phyloP scores from a whole-genome alignment of 2,113 vertebrate genomes.

The Poecile atricapillus region DNA sequence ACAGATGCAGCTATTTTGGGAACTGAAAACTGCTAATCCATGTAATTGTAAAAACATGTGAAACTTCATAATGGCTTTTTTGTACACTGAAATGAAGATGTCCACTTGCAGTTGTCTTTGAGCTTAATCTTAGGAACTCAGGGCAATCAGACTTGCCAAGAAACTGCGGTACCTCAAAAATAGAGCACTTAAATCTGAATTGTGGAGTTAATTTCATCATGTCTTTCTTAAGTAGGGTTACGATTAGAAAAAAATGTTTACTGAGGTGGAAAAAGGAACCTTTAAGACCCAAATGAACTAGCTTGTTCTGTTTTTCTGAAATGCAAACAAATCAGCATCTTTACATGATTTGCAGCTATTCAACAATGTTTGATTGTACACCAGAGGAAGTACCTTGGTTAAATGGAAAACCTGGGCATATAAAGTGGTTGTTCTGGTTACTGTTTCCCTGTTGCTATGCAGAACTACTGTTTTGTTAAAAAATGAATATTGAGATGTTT shows the following conservation, averaged over 20 bases:
- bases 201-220: neutral
- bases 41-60: constrained; percentile 17
- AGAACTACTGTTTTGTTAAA: neutral
- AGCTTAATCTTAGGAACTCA: neutral
- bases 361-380: neutral
- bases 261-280: neutral
- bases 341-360: neutral
- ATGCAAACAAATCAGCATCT: neutral
- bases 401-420: neutral
- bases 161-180: neutral
- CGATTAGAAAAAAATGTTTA: neutral
- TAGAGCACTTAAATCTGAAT: neutral
- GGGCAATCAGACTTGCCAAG: neutral
- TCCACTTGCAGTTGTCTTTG: neutral
- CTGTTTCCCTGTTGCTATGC: neutral
- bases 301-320: neutral
- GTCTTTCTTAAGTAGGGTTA: neutral
- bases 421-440: neutral
- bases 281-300: neutral
- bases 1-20: constrained; percentile 35
- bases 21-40: constrained; percentile 37
- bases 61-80: neutral
- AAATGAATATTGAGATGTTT: neutral
- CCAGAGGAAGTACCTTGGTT: neutral
- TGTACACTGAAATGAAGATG: neutral